These are phyloP conservation scores for mouse (Mus musculus) DNA, from an alignment of 2,113 vertebrate species.

Conservation along the genomic window GRCm39 chr3:100342001-100342500, in stretches of 20 bases:
- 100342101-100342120: background rate
- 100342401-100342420: background rate
- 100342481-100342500: background rate
- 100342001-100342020: background rate
- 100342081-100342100: background rate
- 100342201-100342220: too few relatives aligned
- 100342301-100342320: background rate
- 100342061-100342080: background rate
- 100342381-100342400: background rate
- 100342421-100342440: background rate
- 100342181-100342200: background rate
- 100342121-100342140: background rate
- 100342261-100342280: background rate
- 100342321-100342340: background rate
- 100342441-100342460: background rate
- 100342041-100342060: background rate
- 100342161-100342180: background rate
- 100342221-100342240: background rate
- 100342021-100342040: background rate
- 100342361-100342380: background rate
- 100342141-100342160: too few relatives aligned
- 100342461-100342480: background rate
- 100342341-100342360: too few relatives aligned
- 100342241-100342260: too few relatives aligned
- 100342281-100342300: background rate